These are phyloP conservation scores for Eulemur mongoz DNA, from an alignment of 2,797 vertebrate genomes.

Conservation along the genomic window DNA sequence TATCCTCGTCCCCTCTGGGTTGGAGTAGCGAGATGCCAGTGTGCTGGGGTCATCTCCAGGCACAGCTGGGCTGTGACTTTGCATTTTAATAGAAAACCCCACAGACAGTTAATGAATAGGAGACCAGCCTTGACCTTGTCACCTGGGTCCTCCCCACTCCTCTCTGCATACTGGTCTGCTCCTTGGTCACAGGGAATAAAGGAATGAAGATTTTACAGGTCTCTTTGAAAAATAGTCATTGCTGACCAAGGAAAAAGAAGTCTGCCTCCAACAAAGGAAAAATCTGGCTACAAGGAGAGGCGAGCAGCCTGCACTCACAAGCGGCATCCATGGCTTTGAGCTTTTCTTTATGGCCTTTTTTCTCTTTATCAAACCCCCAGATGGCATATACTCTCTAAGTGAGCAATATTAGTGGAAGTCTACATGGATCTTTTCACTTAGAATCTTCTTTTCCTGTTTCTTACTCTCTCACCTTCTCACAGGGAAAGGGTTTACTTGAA, in stretches of 20 bases:
- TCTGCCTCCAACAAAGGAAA: neutral
- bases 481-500: slow-evolving; percentile 62
- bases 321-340: slow-evolving; percentile 21
- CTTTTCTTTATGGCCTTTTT: neutral
- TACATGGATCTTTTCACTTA: slow-evolving; percentile 2
- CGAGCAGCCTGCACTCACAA: neutral
- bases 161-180: neutral
- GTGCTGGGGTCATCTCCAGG: neutral
- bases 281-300: neutral
- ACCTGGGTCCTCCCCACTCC: neutral
- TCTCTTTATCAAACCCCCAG: slow-evolving; percentile 60
- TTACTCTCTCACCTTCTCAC: slow-evolving; percentile 40
- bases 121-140: slow-evolving; percentile 2
- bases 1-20: neutral
- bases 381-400: slow-evolving; percentile 55
- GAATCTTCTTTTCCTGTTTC: slow-evolving; percentile 45
- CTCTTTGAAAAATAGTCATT: neutral
- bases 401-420: slow-evolving; percentile 61
- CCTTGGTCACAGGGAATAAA: slow-evolving; percentile 17
- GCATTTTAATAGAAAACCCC: neutral
- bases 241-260: neutral
- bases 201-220: neutral
- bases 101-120: neutral
- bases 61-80: neutral
- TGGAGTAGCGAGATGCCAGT: neutral